Evolutionary conservation across 2,797 vertebrate species (phyloP), one percentile per base, ranked within the genome.

Genomic region (Molothrus ater): DNA sequence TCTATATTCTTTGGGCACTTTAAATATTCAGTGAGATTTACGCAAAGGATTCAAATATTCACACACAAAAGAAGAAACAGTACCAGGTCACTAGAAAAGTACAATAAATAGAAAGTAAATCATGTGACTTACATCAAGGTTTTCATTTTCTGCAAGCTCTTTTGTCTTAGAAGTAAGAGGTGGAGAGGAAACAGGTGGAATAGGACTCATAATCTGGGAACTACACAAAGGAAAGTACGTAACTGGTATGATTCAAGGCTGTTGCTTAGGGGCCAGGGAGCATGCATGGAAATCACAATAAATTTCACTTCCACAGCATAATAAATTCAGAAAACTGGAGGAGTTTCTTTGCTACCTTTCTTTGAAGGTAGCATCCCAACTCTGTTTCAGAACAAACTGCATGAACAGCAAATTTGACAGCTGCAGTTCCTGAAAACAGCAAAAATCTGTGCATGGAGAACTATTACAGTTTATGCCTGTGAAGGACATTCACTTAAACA

Each of bases 61-160:
- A 95, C 32, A 92, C 93, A 64, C 15, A 53, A 26, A 80, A 72
- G 20, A 73, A 95, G 82, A 82, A 76, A 9, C 19, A 66, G 25
- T 42, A 92, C 9, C 10, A 73, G 4, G 26, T 84, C 81, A 92
- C 43, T 73, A 80, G 93, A 93, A 88, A 80, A 87, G 16, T 56
- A 76, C 26, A 70, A 76, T 82, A 71, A 96, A 73, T 16, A 24
- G 7, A n/a, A 82, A 17, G 10, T 11, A 75, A 86, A 94, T 56
- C 2, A 11, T 86, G 68, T 64, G 34, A 95, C 97, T 98, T 93
- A 99, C 99, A 97, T 99, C 99, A 22, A 98, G 96, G 92, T 94
- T 99, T 89, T 99, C 99, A n/a, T 95, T 98, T 88, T 99, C 99
- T 4, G 97, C 87, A 66, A 96, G 97, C 8, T 99, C 99, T 96